Conservation (phyloP, 2,113 vertebrate genomes). For the Macquaria ambigua region DNA sequence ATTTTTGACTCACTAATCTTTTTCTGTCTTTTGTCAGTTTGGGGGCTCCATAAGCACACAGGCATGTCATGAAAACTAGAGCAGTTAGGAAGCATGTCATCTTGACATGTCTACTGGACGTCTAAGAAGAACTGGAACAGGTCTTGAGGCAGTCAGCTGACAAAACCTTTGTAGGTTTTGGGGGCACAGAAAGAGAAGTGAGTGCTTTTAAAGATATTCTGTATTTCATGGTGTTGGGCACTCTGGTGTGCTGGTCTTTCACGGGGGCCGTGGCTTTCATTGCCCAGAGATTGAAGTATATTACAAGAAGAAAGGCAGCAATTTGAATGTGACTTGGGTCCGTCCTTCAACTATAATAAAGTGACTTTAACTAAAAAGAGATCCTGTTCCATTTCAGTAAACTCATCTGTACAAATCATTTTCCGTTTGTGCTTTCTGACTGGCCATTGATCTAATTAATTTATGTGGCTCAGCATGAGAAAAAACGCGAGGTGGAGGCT, state of each 20-base stretch:
- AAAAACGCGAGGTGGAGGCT: conserved; percentile 14
- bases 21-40: background rate
- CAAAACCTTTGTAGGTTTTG: conserved; percentile 15
- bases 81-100: conserved; percentile 7
- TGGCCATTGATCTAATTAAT: conserved; percentile 56
- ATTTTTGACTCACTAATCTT: background rate
- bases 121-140: conserved; percentile 14
- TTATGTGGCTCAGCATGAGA: conserved; percentile 23
- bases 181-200: background rate
- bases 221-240: conserved; percentile 35
- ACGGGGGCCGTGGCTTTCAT: conserved; percentile 20
- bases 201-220: conserved; percentile 13
- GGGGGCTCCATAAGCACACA: background rate
- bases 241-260: conserved; percentile 45
- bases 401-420: conserved; percentile 43
- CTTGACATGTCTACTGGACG: conserved; percentile 1
- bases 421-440: conserved; percentile 33
- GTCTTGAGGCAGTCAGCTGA: conserved; percentile 11
- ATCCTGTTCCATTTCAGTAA: conserved; percentile 52
- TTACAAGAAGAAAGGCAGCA: conserved; percentile 34
- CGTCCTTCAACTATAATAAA: conserved; percentile 35
- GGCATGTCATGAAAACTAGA: background rate
- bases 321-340: conserved; percentile 35
- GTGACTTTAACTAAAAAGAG: conserved; percentile 9
- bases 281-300: conserved; percentile 38